Evolutionary conservation across 2,888 invertebrate species (phyloP).

Genomic region (Epiblema foenella): DNA sequence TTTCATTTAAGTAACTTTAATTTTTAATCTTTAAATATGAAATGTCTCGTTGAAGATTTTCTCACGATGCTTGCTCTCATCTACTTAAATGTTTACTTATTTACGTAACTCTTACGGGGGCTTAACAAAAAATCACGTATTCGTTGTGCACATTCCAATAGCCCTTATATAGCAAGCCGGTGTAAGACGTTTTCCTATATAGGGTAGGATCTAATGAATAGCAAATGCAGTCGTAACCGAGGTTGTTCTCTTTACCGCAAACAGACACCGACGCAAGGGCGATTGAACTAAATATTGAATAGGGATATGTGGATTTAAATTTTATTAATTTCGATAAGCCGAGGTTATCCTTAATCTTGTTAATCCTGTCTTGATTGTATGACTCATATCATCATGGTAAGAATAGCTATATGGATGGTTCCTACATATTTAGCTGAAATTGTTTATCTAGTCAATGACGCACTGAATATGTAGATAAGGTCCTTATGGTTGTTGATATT

Average conservation of each 20-base stretch:
- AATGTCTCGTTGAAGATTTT: conserved; percentile 1
- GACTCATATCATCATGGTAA: not conserved
- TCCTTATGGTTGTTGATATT: conserved; percentile 37
- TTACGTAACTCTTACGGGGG: conserved; percentile 66
- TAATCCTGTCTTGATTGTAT: conserved; percentile 18
- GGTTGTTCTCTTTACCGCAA: conserved; percentile 62
- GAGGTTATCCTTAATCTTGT: conserved; percentile 32
- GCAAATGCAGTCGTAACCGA: conserved; percentile 68
- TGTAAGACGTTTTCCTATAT: conserved; percentile 69
- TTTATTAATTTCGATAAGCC: conserved; percentile 27
- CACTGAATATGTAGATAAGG: conserved; percentile 26
- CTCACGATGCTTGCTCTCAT: conserved; percentile 36
- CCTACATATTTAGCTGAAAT: not conserved
- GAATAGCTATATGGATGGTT: too few relatives aligned
- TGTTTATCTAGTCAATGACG: conserved; percentile 30
- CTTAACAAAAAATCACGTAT: conserved; percentile 59
- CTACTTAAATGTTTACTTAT: conserved; percentile 46
- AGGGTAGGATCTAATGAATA: conserved; percentile 76
- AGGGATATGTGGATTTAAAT: conserved; percentile 31
- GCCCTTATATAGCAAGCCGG: conserved; percentile 63
- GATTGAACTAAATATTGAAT: conserved; percentile 53
- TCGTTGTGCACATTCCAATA: conserved; percentile 59
- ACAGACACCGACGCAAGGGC: conserved; percentile 53
- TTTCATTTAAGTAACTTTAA: not conserved
- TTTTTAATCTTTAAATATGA: not conserved